These are phyloP conservation scores for Steatornis caripensis DNA, from an alignment of 2,113 vertebrate genomes.

Conservation along the genomic window DNA sequence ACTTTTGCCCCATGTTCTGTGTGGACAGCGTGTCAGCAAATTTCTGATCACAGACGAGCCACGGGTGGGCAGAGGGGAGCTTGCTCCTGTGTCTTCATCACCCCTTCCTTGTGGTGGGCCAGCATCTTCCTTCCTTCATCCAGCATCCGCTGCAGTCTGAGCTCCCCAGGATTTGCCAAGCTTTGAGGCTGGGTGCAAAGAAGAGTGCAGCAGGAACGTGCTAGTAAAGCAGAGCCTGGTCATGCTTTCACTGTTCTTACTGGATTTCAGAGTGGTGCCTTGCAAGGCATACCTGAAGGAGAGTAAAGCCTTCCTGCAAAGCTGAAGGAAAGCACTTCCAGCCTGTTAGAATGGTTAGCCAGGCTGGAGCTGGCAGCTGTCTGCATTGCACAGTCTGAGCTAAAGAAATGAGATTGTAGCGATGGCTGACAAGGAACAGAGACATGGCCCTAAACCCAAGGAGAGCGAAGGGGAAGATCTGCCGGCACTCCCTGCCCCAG, in stretches of 20 bases:
- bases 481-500: not conserved
- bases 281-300: not conserved
- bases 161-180: not conserved
- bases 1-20: not conserved
- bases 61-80: accelerated
- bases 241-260: accelerated
- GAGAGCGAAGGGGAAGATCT: not conserved
- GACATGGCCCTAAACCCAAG: not conserved
- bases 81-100: accelerated
- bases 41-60: not conserved
- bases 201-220: not conserved
- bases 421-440: not conserved
- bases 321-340: not conserved
- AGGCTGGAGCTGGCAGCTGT: not conserved
- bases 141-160: not conserved
- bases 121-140: not conserved
- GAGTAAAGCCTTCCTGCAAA: not conserved
- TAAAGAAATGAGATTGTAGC: not conserved
- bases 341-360: not conserved
- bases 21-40: accelerated
- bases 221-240: not conserved
- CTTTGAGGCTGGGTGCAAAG: not conserved
- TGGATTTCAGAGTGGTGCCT: not conserved
- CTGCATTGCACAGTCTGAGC: not conserved
- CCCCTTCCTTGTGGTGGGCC: not conserved